These are phyloP conservation scores for Ochotona princeps DNA, from an alignment of 2,113 vertebrate species.

Conservation along the genomic window DNA sequence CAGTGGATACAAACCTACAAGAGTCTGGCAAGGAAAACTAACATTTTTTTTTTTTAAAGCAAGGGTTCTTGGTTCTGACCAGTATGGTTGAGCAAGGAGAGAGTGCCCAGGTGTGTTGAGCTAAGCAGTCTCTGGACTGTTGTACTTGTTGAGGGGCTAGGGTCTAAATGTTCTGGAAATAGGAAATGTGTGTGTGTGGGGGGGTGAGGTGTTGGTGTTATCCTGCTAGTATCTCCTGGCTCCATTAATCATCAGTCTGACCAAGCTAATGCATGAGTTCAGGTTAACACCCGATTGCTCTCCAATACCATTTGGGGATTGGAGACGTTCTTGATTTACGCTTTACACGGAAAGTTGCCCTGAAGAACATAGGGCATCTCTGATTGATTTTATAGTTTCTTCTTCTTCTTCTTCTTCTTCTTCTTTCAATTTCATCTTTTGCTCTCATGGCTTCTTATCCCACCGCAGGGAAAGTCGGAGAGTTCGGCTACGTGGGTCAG, in stretches of 20 bases:
- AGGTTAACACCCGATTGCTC: constrained; percentile 81
- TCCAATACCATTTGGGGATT: constrained; percentile 53
- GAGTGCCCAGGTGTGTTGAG: constrained; percentile 42
- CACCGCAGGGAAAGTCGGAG: constrained; percentile 93
- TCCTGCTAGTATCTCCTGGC: constrained; percentile 72
- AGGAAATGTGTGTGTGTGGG: neutral
- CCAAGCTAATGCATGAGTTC: constrained; percentile 73
- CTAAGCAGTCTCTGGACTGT: neutral
- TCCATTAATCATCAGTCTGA: constrained; percentile 80
- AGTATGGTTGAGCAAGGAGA: neutral
- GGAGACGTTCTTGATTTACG: constrained; percentile 65
- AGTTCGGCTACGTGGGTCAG: constrained; percentile 96
- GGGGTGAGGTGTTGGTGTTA: neutral
- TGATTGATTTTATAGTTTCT: constrained; percentile 43
- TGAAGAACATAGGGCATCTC: constrained; percentile 62
- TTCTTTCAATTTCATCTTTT: neutral
- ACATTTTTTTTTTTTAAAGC: neutral
- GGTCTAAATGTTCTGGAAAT: constrained; percentile 20
- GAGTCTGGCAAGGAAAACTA: constrained; percentile 19
- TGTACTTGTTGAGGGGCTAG: constrained; percentile 14
- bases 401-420: too few relatives aligned
- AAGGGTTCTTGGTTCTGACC: neutral
- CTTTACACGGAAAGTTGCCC: constrained; percentile 68
- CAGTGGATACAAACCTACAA: neutral
- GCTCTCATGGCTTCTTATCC: neutral